Evolutionary conservation across 2,113 vertebrate genomes (phyloP).

Genomic region (Nasalis larvatus): DNA sequence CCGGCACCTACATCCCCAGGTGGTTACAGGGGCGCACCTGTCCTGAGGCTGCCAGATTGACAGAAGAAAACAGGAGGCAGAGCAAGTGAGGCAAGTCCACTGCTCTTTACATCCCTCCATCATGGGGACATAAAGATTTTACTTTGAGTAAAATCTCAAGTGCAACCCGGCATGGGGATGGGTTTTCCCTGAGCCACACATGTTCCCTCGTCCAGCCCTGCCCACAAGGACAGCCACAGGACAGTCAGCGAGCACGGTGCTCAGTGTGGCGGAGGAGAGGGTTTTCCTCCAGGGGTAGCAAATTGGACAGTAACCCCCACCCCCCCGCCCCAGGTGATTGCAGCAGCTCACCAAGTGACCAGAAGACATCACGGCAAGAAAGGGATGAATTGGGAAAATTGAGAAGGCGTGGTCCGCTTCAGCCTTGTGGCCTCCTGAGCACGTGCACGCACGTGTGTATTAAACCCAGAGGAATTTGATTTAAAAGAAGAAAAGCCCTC

Average conservation of each 20-base stretch:
- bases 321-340: too few species aligned
- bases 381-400: rapidly evolving
- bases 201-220: neutral
- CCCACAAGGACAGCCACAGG: rapidly evolving
- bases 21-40: neutral
- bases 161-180: rapidly evolving
- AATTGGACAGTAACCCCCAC: too few species aligned
- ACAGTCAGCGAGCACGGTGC: too few species aligned
- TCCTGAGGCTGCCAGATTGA: rapidly evolving
- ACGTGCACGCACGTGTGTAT: too few species aligned
- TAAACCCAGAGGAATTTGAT: neutral
- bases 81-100: neutral
- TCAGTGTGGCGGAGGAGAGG: too few species aligned
- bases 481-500: neutral
- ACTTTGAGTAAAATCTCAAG: too few species aligned
- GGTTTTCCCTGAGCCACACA: neutral
- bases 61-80: neutral
- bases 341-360: neutral
- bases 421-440: neutral
- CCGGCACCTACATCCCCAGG: rapidly evolving
- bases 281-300: neutral
- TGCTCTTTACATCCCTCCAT: rapidly evolving
- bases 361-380: neutral
- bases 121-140: too few species aligned
- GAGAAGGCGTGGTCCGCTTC: rapidly evolving